Evolutionary conservation across 2,888 invertebrate species (phyloP).

Genomic region (Mesoligia furuncula): DNA sequence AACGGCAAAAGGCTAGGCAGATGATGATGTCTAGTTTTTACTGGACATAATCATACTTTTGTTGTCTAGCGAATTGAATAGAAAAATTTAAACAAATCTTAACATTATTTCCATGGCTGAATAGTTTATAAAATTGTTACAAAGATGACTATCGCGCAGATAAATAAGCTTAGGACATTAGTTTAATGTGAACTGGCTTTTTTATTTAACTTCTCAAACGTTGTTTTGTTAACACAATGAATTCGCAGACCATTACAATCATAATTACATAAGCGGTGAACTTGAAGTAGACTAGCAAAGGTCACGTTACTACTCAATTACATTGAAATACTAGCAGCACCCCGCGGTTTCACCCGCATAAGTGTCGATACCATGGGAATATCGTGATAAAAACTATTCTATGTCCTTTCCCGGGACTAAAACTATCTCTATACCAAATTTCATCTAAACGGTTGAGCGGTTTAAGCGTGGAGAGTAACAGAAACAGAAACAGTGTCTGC

Average conservation of each 20-base stretch:
- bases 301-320: constrained; percentile 16
- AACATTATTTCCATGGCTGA: constrained; percentile 46
- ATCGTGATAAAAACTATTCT: no score
- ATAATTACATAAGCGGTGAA: constrained; percentile 26
- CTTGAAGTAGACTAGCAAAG: constrained; percentile 35
- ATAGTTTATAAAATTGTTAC: constrained; percentile 48
- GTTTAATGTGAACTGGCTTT: constrained; percentile 31
- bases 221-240: constrained; percentile 42
- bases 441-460: no score
- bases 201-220: constrained; percentile 40
- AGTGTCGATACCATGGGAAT: no score
- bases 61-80: background rate
- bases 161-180: constrained; percentile 42
- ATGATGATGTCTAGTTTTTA: background rate
- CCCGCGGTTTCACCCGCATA: no score
- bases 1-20: no score
- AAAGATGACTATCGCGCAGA: constrained; percentile 53
- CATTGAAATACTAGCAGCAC: background rate
- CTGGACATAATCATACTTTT: background rate
- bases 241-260: constrained; percentile 49
- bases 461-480: no score
- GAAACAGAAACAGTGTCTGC: no score
- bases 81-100: constrained; percentile 43
- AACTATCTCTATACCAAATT: no score
- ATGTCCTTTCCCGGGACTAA: no score